Base-by-base conservation (phyloP, 2,113 vertebrate genomes). In the Entosphenus tridentatus region DNA sequence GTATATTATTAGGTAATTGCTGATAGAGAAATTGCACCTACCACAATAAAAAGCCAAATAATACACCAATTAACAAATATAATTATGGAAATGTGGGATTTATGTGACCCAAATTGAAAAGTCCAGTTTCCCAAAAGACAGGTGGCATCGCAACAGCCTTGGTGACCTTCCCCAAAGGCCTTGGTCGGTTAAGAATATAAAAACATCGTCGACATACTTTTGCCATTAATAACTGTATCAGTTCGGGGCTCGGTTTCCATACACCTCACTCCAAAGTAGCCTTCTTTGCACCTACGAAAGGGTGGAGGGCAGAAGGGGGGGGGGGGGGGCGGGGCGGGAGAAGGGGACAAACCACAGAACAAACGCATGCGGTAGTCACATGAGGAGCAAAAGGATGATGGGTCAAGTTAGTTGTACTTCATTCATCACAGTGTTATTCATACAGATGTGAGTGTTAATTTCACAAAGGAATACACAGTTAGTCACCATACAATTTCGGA, bases 251-350 rank as follows among this genome's bases (percentile, higher is more conserved):
- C 86, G 78, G 87, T 88, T 85, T 89, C 82, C 84, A 87, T 87
- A 87, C 92, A 96, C 80, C 92, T 88, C 74, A 79, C 85, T 84
- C 90, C 92, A 82, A 84, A 91, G 89, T 87, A 96, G 88, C 87
- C 88, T 1, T 82, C 82, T 77, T 82, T 86, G 88, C 92, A 96
- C 88, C 92, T 96, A 65, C 21, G 21, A 65, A 39, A 39, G 39
- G 39, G 39, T 39, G 39, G 39, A 39, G 39, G 39, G 39, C 39
- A 39, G 39, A 21, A 65, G 11, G 82, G 87, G 85, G 84, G 82
- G 82, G 82, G 83, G 85, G 93, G 93, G 89, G 82, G 62, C 11
- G 11, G 82, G 87, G 85, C 83, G 82, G 82, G 82, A 83, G 85
- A 95, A 89, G 82, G 83, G 84, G 83, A 85, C 85, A 81, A 91